Percentiles rank a stretch among this genome's conserved stretches.
phyloP scores from a whole-genome alignment of 2,113 vertebrate genomes.

The Neodon shergylaensis region DNA sequence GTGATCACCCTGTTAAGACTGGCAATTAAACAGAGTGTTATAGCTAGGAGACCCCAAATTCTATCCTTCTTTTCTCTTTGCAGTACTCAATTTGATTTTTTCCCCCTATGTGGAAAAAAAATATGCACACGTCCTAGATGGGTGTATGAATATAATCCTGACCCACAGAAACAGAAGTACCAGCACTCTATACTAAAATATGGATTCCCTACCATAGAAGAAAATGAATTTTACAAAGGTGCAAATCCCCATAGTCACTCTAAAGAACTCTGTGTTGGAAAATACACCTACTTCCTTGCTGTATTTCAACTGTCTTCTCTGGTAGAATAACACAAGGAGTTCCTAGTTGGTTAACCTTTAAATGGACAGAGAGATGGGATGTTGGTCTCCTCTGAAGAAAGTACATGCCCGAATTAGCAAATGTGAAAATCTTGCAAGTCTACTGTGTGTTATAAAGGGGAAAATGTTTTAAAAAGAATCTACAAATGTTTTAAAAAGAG shows the following conservation, averaged over 20 bases:
- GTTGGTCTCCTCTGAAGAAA: conserved; percentile 55
- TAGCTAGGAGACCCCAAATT: conserved; percentile 50
- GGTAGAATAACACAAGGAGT: conserved; percentile 19
- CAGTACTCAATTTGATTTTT: conserved; percentile 25
- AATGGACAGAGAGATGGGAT: conserved; percentile 57
- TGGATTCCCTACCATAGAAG: background rate
- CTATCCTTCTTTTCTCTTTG: conserved; percentile 4
- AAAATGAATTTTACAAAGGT: conserved; percentile 61
- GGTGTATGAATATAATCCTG: background rate
- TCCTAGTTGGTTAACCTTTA: conserved; percentile 29
- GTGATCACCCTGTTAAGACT: conserved; percentile 42
- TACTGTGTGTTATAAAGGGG: background rate
- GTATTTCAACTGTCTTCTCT: conserved; percentile 53
- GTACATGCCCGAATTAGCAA: conserved; percentile 26
- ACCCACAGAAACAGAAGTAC: background rate
- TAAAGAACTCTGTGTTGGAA: conserved; percentile 38
- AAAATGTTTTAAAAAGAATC: conserved; percentile 24
- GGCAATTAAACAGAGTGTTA: conserved; percentile 61
- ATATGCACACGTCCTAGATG: background rate
- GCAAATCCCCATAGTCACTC: background rate
- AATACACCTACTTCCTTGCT: conserved; percentile 27
- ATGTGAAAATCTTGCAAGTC: conserved; percentile 22
- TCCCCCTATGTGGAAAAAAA: background rate
- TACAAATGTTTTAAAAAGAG: conserved; percentile 58
- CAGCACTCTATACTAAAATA: background rate